Percentiles rank a stretch among this genome's conserved stretches.
phyloP scores from a whole-genome alignment of 2,888 invertebrate species.

The Cephus nigrinus region DNA sequence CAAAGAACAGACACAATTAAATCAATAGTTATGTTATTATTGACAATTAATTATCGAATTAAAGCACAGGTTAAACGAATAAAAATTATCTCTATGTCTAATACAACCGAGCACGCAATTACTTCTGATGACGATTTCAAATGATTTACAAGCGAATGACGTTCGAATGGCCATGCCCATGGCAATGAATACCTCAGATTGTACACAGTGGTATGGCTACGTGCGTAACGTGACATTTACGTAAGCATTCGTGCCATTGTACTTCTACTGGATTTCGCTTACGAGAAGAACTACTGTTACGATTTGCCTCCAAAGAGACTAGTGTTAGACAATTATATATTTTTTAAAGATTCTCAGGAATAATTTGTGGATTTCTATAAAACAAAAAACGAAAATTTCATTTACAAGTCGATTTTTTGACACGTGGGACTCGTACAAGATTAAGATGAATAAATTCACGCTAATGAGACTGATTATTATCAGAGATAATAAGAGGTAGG shows the following conservation, averaged over 20 bases:
- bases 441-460: background rate
- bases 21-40: too few relatives aligned
- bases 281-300: background rate
- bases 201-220: background rate
- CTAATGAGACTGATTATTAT: background rate
- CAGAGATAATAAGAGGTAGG: background rate
- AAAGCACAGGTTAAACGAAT: background rate
- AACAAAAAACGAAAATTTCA: background rate
- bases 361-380: background rate
- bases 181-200: background rate
- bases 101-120: background rate
- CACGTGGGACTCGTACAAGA: background rate
- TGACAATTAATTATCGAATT: background rate
- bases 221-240: background rate
- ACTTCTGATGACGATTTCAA: background rate
- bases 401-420: background rate
- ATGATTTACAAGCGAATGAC: background rate
- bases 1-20: too few relatives aligned
- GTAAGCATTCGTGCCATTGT: background rate
- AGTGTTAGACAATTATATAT: background rate
- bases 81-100: too few relatives aligned
- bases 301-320: background rate
- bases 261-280: background rate
- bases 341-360: background rate
- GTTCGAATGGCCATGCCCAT: background rate